Conservation (phyloP, 2,888 invertebrate species). For the Lasioglossum zephyrum region DNA sequence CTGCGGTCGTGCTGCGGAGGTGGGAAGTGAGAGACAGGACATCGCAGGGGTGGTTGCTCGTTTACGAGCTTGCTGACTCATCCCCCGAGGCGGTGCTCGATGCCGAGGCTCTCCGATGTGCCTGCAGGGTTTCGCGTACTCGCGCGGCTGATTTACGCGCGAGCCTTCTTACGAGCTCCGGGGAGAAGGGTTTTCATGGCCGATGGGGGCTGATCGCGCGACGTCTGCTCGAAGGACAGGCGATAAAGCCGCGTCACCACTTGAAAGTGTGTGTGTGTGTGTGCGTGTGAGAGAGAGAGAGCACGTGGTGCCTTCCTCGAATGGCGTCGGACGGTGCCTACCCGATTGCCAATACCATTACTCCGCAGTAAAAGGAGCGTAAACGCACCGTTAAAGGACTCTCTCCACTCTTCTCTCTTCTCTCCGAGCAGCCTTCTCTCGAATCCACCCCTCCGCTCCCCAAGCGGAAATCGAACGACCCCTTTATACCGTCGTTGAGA, state of each 20-base stretch:
- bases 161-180: conserved; percentile 26
- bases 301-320: neutral
- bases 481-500: conserved; percentile 22
- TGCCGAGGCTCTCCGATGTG: neutral
- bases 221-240: conserved; percentile 23
- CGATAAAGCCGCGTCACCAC: conserved; percentile 49
- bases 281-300: neutral
- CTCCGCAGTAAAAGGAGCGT: conserved; percentile 70
- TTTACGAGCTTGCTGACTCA: conserved; percentile 53
- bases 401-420: conserved; percentile 7
- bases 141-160: conserved; percentile 48
- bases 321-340: conserved; percentile 53
- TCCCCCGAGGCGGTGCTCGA: conserved; percentile 2
- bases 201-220: conserved; percentile 26
- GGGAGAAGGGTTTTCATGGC: conserved; percentile 41
- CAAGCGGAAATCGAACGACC: conserved; percentile 18
- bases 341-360: conserved; percentile 73
- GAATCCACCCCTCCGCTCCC: neutral
- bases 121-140: neutral
- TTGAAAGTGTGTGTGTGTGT: neutral
- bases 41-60: conserved; percentile 34
- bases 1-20: conserved; percentile 3
- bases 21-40: conserved; percentile 7
- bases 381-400: conserved; percentile 70
- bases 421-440: neutral